These are phyloP conservation scores for Globodera ellingtonae DNA, from an alignment of 1,140 invertebrate genomes.

Conservation along the genomic window DNA sequence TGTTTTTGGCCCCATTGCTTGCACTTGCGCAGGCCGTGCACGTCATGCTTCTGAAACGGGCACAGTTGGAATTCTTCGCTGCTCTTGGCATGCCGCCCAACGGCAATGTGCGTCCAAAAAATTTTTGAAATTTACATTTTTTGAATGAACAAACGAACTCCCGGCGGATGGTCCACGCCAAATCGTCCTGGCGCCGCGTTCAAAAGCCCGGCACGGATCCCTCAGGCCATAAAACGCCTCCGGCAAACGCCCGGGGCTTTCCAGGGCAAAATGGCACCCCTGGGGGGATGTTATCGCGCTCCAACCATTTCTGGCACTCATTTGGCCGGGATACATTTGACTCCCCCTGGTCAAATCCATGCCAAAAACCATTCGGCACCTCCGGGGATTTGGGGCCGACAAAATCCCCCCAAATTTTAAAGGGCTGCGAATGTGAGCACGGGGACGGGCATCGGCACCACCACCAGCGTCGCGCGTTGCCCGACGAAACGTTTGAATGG, in stretches of 20 bases:
- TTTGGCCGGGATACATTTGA: too few species aligned
- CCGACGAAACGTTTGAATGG: conserved; percentile 37
- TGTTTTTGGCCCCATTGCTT: conserved; percentile 43
- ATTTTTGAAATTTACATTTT: neutral
- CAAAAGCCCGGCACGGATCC: too few species aligned
- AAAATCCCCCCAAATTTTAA: conserved; percentile 3
- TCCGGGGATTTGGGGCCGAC: neutral
- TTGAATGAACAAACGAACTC: neutral
- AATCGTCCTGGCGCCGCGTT: too few species aligned
- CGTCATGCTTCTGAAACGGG: conserved; percentile 37
- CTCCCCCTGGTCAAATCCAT: too few species aligned
- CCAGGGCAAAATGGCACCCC: too few species aligned
- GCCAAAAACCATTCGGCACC: too few species aligned
- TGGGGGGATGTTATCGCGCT: too few species aligned
- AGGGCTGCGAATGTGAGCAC: neutral
- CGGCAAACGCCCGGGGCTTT: too few species aligned
- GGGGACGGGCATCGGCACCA: neutral
- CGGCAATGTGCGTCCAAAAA: conserved; percentile 10
- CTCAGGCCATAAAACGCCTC: too few species aligned
- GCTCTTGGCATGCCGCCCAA: conserved; percentile 16
- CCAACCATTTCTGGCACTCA: too few species aligned
- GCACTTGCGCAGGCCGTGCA: conserved; percentile 44
- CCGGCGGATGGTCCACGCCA: neutral
- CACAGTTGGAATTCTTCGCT: conserved; percentile 31
- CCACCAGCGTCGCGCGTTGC: neutral